Base-by-base conservation (phyloP, 2,888 invertebrate species). In the Bellardia pandia region DNA sequence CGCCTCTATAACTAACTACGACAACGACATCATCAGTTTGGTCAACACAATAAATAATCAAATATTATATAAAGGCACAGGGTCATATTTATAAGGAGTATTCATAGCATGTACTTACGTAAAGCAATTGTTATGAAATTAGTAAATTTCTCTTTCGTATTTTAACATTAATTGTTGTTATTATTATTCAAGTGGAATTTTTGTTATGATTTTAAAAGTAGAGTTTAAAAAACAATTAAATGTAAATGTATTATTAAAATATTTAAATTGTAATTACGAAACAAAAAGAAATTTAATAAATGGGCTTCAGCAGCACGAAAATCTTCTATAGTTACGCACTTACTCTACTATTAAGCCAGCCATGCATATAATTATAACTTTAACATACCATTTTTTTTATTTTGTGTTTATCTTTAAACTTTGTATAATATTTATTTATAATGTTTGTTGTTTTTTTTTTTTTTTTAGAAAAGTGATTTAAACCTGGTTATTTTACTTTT, bases 41-140 rank as follows among this genome's bases (percentile, higher is more conserved):
- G 89, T 86, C 79, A 89, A 30, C 68, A 45, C 2, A 72, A 64
- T 71, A 66, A 83, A 83, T 74, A 74, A 68, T 68, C n/a, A 2
- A 6, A 53, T 42, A 45, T 45, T 30, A 23, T 45, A 45, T 45
- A 45, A 66, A 45, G 14, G 23, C 0, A 16, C 56, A 7, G 56
- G 5, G 51, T 51, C 45, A 11, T 45, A 11, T 45, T 11, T 11
- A 51, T 6, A n/a, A n/a, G 51, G n/a, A 51, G 5, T 6, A 51
- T n/a, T n/a, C 1, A 51, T n/a, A n/a, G 37, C 6, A 37, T 37
- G 37, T 37, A 37, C 6, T 45, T 45, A 45, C 3, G 45, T 45
- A 13, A 11, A 45, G 45, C 1, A 58, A 58, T 13, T 30, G 30
- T 11, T 58, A n/a, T 58, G 11, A 58, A 40, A 64, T 40, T 16